phyloP scores from a whole-genome alignment of 2,113 vertebrate genomes.

The Microcebus jonahi region DNA sequence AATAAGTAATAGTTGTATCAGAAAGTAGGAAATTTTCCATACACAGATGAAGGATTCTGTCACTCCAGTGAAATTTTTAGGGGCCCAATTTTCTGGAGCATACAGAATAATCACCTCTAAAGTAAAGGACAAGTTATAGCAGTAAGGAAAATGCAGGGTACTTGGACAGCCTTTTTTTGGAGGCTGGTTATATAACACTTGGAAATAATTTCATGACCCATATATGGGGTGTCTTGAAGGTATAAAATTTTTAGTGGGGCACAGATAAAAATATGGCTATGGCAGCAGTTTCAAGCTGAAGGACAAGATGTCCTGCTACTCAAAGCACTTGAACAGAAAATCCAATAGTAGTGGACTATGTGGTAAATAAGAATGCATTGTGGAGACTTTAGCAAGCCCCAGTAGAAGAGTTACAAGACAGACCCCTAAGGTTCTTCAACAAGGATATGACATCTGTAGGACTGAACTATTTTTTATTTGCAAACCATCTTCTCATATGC shows the following conservation, averaged over 20 bases:
- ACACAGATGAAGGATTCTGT: background rate
- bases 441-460: background rate
- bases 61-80: background rate
- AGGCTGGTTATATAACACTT: background rate
- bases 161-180: background rate
- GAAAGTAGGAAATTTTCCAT: background rate
- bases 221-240: background rate
- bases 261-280: background rate
- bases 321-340: background rate
- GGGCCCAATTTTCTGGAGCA: background rate
- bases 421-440: background rate
- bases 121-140: background rate
- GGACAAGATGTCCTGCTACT: no score
- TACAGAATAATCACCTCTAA: background rate
- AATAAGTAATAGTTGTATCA: background rate
- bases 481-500: background rate
- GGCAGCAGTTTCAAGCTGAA: no score
- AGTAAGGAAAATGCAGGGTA: background rate
- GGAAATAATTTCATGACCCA: background rate
- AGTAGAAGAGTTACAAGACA: background rate
- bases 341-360: background rate
- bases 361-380: background rate
- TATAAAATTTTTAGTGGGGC: background rate
- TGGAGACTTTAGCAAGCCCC: background rate
- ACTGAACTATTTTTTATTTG: background rate